phyloP scores from a whole-genome alignment of 2,888 invertebrate species.

The Zele albiditarsus region DNA sequence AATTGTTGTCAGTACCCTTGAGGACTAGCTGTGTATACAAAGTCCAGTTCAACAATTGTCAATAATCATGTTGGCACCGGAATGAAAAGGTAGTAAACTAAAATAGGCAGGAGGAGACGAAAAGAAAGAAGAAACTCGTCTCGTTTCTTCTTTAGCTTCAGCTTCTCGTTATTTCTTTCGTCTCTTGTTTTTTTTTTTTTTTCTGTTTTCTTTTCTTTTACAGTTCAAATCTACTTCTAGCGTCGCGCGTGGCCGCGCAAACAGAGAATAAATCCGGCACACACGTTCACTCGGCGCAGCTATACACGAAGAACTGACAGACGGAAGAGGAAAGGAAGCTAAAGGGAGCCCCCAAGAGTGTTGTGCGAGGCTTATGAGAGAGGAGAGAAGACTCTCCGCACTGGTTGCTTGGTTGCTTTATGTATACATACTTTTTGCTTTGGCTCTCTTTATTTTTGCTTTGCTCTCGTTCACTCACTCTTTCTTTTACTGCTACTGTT shows the following conservation, averaged over 20 bases:
- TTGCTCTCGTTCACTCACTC: slow-evolving; percentile 35
- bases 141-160: background rate
- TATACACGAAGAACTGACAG: slow-evolving; percentile 65
- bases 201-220: slow-evolving; percentile 5
- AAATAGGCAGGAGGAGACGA: background rate
- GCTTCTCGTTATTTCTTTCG: background rate
- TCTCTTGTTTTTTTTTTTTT: background rate
- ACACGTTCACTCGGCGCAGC: slow-evolving; percentile 50
- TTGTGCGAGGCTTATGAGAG: slow-evolving; percentile 57
- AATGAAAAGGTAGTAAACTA: background rate
- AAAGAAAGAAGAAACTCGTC: background rate
- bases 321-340: slow-evolving; percentile 59
- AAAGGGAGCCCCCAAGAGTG: slow-evolving; percentile 55
- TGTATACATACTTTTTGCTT: slow-evolving; percentile 40
- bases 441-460: slow-evolving; percentile 28
- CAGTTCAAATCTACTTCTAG: background rate
- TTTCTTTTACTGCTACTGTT: slow-evolving; percentile 6
- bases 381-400: slow-evolving; percentile 5
- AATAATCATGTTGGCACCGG: background rate
- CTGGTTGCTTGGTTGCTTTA: slow-evolving; percentile 16
- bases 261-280: slow-evolving; percentile 31
- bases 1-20: background rate
- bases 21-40: background rate
- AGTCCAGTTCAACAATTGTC: background rate
- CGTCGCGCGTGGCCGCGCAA: slow-evolving; percentile 40